Base-by-base conservation (phyloP, 1,140 invertebrate genomes). In the Listronotus bonariensis region DNA sequence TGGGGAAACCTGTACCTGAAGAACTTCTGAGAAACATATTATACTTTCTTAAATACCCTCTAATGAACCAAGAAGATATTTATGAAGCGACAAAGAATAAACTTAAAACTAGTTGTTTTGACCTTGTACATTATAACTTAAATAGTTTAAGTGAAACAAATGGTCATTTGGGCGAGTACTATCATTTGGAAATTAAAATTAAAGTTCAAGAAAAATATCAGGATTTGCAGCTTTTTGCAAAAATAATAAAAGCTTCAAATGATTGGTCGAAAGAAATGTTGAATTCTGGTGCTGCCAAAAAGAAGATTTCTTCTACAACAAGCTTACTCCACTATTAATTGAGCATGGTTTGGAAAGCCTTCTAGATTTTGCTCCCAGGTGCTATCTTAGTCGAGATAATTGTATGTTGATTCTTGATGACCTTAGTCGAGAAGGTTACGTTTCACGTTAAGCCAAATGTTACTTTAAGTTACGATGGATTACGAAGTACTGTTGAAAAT, bases 151-250 rank as follows among this genome's bases (percentile, higher is more conserved):
- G 17, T 34, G 61, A 46, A 41, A 55, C 15, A 48, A 64, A 56
- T 41, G 61, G 61, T 11, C 61, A 64, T 52, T 51, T 64, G 4
- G 61, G 61, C 7, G 36, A 64, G 14, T 64, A 64, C 32, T 56
- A 49, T 15, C 12, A 64, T 14, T 26, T 64, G 26, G 20, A 53
- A 20, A 49, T 63, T 10, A 15, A 34, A 49, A 11, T 51, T 1
- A 34, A 40, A 15, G 2, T 15, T 15, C 26, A 49, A 42, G 10
- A 49, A 14, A 32, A 56, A 51, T 3, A 17, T 4, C 8, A 43
- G 42, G 14, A 32, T 15, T 11, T 62, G 9, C 11, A 41, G 3
- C 14, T 64, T n/a, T 64, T 64, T 49, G 26, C 20, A 0, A 64
- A 64, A 56, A 10, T 64, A 12, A 3, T 64, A 17, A 38, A 56